Evolutionary conservation across 2,113 vertebrate species (phyloP), one percentile per base, ranked within the genome.

Genomic region (Pituophis catenifer): DNA sequence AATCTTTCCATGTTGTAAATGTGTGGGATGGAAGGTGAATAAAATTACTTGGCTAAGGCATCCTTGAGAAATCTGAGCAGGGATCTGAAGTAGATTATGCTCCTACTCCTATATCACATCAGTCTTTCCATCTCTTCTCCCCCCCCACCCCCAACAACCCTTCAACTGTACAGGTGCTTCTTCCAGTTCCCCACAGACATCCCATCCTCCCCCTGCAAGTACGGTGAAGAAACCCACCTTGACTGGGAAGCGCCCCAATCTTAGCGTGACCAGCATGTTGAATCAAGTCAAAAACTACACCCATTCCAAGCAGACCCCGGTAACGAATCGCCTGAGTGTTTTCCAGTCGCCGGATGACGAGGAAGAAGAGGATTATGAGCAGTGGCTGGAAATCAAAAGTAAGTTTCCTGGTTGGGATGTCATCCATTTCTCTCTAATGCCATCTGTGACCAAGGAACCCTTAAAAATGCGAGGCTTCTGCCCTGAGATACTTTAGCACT

Each of bases 261-360:
- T 99, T 93, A 98, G 98, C 11, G 97, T 98, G 88, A 98, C 97
- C 96, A 98, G 98, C 94, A 98, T 98, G 95, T 96, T 98, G 48
- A 98, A 96, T 93, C 99, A 98, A 93, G 98, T 98, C 54, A 99
- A 98, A 95, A 99, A 94, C 97, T 99, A 98, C 86, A 96, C 98
- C 0, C 99, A 98, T 1, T 95, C 98, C 95, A 99, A 98, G 90
- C 98, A 98, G 97, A 96, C 94, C 8, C 98, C 98, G 0, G 97
- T 98, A 57, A 96, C 97, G 33, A 98, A 97, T 91, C 98, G 98
- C 52, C 98, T 98, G 0, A 99, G 98, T 29, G 98, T 99, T 70
- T 99, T 99, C 97, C 98, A 98, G 94, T 99, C 98, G 0, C 99
- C 99, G 0, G 99, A 99, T 0, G 99, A 99, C 26, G 99, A 99